phyloP scores from a whole-genome alignment of 2,888 invertebrate genomes.

The Pseudanteris insignis region DNA sequence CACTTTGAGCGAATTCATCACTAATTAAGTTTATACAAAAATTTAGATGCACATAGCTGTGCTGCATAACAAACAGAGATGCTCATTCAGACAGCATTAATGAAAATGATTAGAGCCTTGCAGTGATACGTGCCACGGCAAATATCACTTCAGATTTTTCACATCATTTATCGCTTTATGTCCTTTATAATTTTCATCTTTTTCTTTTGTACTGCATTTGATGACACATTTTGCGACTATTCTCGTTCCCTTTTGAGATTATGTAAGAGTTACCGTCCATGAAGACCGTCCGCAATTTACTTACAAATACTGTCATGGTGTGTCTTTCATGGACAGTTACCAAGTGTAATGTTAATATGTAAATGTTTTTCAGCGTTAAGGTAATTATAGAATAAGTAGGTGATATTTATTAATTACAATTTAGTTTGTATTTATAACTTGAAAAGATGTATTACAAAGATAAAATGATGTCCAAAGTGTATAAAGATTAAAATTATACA shows the following conservation, averaged over 20 bases:
- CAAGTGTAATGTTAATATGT: slow-evolving; percentile 20
- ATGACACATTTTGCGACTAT: slow-evolving; percentile 29
- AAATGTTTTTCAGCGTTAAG: slow-evolving; percentile 36
- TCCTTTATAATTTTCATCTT: not conserved
- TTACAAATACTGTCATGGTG: not conserved
- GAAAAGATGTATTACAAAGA: slow-evolving; percentile 53
- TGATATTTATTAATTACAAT: slow-evolving; percentile 44
- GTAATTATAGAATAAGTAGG: slow-evolving; percentile 48
- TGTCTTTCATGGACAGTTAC: slow-evolving; percentile 16
- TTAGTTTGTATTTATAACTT: slow-evolving; percentile 48
- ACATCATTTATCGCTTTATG: slow-evolving; percentile 19
- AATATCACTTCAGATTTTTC: slow-evolving; percentile 30
- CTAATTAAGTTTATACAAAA: slow-evolving; percentile 9
- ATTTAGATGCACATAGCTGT: slow-evolving; percentile 8
- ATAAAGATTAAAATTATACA: slow-evolving; percentile 48
- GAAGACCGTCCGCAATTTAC: slow-evolving; percentile 10
- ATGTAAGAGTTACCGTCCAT: slow-evolving; percentile 18
- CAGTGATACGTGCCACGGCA: slow-evolving; percentile 34
- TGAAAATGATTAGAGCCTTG: slow-evolving; percentile 24
- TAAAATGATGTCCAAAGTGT: slow-evolving; percentile 58
- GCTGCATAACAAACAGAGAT: slow-evolving; percentile 9
- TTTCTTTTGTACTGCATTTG: slow-evolving; percentile 20
- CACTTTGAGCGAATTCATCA: slow-evolving; percentile 57
- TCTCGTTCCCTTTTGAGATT: slow-evolving; percentile 17
- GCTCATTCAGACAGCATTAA: slow-evolving; percentile 18